Percentiles rank a stretch among this genome's conserved stretches.
phyloP scores from a whole-genome alignment of 2,888 invertebrate genomes.

The Oxyteleia sp. region DNA sequence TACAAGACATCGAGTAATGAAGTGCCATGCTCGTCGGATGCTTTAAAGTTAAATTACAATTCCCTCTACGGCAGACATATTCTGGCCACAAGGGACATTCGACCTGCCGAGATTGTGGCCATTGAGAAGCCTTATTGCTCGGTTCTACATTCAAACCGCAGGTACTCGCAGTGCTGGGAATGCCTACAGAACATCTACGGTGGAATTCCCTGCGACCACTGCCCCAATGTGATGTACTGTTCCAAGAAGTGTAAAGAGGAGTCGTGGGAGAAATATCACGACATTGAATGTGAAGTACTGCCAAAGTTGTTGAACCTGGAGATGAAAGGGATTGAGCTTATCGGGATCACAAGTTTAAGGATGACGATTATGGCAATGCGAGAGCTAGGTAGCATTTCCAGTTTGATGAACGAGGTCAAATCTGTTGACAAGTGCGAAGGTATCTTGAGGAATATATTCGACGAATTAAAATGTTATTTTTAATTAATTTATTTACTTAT shows the following conservation, averaged over 20 bases:
- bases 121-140: constrained; percentile 93
- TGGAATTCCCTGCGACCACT: constrained; percentile 90
- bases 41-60: no score
- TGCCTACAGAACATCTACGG: constrained; percentile 90
- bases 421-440: not conserved
- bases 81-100: constrained; percentile 90
- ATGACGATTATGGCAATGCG: constrained; percentile 88
- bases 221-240: constrained; percentile 91
- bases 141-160: constrained; percentile 89
- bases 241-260: constrained; percentile 89
- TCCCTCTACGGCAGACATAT: constrained; percentile 93
- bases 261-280: constrained; percentile 92
- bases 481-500: no score
- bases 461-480: no score
- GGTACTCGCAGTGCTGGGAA: constrained; percentile 90
- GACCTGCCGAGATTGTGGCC: constrained; percentile 92
- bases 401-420: constrained; percentile 5
- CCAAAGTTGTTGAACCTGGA: constrained; percentile 89
- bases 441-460: no score
- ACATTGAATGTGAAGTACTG: constrained; percentile 92
- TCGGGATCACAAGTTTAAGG: constrained; percentile 91
- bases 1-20: no score
- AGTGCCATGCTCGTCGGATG: no score
- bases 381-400: constrained; percentile 83
- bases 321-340: constrained; percentile 88